Evolutionary conservation across 1,140 invertebrate genomes (phyloP).

Genomic region (Tigriopus japonicus): DNA sequence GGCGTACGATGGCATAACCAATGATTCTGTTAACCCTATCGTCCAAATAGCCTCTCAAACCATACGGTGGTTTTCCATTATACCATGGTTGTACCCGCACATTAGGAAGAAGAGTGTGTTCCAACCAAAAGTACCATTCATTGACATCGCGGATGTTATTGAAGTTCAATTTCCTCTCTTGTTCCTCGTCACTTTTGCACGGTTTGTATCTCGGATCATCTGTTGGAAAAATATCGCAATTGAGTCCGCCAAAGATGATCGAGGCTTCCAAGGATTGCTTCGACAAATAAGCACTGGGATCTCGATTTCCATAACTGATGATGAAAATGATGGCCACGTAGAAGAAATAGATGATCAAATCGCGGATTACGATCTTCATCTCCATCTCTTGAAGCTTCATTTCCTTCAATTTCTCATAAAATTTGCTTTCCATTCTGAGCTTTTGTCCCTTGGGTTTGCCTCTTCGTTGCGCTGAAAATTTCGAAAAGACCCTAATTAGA

Average conservation of each 20-base stretch:
- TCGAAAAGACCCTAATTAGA: constrained; percentile 4
- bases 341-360: constrained; percentile 29
- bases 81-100: constrained; percentile 11
- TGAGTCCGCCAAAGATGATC: constrained; percentile 23
- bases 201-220: background rate
- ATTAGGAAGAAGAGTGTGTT: constrained; percentile 6
- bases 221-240: constrained; percentile 9
- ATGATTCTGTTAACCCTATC: constrained; percentile 34
- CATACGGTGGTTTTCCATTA: constrained; percentile 12
- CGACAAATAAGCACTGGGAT: constrained; percentile 25
- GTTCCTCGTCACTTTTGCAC: background rate
- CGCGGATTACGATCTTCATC: constrained; percentile 28
- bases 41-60: constrained; percentile 21
- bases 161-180: background rate
- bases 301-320: constrained; percentile 29
- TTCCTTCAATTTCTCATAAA: constrained; percentile 5
- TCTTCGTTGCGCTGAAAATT: constrained; percentile 10
- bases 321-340: constrained; percentile 31
- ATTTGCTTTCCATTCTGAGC: constrained; percentile 26
- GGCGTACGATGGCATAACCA: constrained; percentile 33
- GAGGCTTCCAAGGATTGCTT: constrained; percentile 26
- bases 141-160: constrained; percentile 9
- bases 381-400: constrained; percentile 24
- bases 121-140: constrained; percentile 10
- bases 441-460: constrained; percentile 25